phyloP scores from a whole-genome alignment of 2,113 vertebrate genomes.

The Amblyornis subalaris region DNA sequence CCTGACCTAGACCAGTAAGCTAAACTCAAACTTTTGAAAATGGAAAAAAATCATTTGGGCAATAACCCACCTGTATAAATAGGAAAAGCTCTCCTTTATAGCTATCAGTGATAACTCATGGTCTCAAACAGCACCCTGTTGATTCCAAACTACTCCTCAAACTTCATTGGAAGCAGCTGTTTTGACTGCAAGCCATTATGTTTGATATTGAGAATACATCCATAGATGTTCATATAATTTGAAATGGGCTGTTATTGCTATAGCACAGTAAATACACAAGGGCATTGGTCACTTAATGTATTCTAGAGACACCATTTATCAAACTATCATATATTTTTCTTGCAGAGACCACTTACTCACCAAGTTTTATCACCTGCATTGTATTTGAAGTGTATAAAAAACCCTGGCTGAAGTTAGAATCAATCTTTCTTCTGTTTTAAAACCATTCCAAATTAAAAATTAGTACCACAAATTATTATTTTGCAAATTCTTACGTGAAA shows the following conservation, averaged over 20 bases:
- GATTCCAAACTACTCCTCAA: not conserved
- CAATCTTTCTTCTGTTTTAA: not conserved
- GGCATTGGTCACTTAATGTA: not conserved
- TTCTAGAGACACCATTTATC: not conserved
- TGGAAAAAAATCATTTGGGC: not conserved
- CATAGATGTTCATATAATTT: not conserved
- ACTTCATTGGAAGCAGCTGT: not conserved
- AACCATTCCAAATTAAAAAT: not conserved
- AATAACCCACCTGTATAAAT: not conserved
- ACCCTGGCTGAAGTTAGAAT: not conserved
- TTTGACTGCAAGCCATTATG: not conserved
- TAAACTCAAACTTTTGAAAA: not conserved
- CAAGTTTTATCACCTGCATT: not conserved
- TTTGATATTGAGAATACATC: not conserved
- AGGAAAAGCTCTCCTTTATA: not conserved
- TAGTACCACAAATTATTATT: not conserved
- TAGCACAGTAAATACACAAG: not conserved
- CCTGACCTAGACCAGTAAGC: not conserved
- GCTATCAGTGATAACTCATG: not conserved
- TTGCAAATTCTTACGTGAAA: not conserved
- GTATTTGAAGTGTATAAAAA: not conserved
- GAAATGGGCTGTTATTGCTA: not conserved
- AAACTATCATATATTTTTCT: not conserved
- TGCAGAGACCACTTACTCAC: not conserved
- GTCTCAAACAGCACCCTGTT: not conserved